phyloP scores from a whole-genome alignment of 1,140 invertebrate genomes.

The Vanessa tameamea region DNA sequence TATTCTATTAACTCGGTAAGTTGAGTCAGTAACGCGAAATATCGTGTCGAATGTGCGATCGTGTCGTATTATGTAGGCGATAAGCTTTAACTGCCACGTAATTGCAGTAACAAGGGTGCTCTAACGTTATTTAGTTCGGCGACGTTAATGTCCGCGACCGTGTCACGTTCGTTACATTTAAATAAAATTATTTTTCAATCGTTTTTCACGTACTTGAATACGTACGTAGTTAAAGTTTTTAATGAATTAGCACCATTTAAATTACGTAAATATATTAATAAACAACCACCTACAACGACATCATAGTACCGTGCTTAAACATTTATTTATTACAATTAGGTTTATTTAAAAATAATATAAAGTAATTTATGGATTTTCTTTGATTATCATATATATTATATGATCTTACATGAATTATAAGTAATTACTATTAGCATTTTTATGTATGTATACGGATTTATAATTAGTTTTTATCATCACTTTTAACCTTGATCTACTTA shows the following conservation, averaged over 20 bases:
- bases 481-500: no score
- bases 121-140: conserved; percentile 68
- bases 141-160: conserved; percentile 62
- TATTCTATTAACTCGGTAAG: neutral
- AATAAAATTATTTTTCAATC: conserved; percentile 63
- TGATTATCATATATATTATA: no score
- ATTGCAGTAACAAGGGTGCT: conserved; percentile 74
- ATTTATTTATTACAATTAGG: no score
- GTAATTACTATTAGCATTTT: neutral
- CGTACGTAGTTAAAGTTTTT: neutral
- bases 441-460: no score
- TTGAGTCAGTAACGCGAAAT: neutral
- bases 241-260: conserved; percentile 3
- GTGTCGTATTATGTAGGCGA: neutral
- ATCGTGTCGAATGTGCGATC: neutral
- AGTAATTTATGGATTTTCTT: neutral
- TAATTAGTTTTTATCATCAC: no score
- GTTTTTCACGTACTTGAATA: conserved; percentile 5
- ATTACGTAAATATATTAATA: neutral
- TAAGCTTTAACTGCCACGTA: conserved; percentile 40
- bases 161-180: conserved; percentile 52
- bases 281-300: neutral
- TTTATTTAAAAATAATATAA: neutral
- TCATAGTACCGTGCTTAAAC: no score
- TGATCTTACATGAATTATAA: neutral